A percentile compares a stretch with the other conserved stretches of the same genome.
phyloP scores from a whole-genome alignment of 2,888 invertebrate genomes.

The Drosophila subsilvestris region DNA sequence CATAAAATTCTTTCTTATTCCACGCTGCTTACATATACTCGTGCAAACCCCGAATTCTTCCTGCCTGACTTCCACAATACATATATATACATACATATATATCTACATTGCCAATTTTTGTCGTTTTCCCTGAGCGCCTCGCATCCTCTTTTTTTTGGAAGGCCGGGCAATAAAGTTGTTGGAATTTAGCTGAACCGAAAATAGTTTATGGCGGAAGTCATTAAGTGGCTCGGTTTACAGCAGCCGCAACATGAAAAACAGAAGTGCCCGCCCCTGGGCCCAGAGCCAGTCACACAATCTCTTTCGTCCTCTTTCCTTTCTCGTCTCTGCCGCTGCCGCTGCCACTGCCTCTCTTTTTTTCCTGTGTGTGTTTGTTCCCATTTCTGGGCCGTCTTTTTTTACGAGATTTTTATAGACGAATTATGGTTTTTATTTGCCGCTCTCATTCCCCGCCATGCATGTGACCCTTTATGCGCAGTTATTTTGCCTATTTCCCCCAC shows the following conservation, averaged over 20 bases:
- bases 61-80: conserved; percentile 23
- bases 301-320: not conserved
- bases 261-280: conserved; percentile 63
- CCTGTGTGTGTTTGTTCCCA: conserved; percentile 29
- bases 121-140: conserved; percentile 56
- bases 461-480: conserved; percentile 59
- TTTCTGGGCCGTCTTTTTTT: conserved; percentile 67
- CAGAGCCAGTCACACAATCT: conserved; percentile 10
- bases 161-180: conserved; percentile 75
- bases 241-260: conserved; percentile 79
- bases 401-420: conserved; percentile 77
- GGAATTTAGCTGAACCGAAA: conserved; percentile 79
- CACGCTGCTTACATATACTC: not conserved
- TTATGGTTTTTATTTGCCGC: conserved; percentile 77
- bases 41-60: conserved; percentile 31
- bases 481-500: conserved; percentile 25
- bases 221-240: conserved; percentile 79
- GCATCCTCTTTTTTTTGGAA: conserved; percentile 41
- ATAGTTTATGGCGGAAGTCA: conserved; percentile 80
- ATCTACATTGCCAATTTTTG: conserved; percentile 66
- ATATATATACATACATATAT: conserved; percentile 14
- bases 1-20: conserved; percentile 66
- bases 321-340: not conserved
- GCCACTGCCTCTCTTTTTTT: conserved; percentile 9
- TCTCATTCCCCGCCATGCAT: conserved; percentile 31